A percentile compares a stretch with the other conserved stretches of the same genome.
These are phyloP conservation scores for Spilarctia lutea DNA, from an alignment of 2,888 invertebrate genomes.

Conservation along the genomic window DNA sequence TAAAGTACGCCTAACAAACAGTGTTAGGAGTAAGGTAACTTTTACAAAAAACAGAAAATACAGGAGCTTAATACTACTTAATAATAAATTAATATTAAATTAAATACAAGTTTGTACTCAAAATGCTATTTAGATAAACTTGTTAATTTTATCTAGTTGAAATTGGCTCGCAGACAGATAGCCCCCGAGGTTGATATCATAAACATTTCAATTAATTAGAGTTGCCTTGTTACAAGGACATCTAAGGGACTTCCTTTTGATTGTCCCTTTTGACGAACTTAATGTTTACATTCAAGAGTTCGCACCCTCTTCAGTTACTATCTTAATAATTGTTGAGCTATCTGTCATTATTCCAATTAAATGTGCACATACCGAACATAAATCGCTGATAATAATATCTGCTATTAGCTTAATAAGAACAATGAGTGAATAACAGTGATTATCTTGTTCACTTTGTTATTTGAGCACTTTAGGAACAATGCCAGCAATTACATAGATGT, in stretches of 20 bases:
- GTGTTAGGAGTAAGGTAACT: no score
- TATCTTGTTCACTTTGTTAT: slow-evolving; percentile 58
- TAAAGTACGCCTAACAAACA: no score
- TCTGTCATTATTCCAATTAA: slow-evolving; percentile 58
- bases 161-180: slow-evolving; percentile 51
- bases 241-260: slow-evolving; percentile 61
- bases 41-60: no score
- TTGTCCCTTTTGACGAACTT: slow-evolving; percentile 69
- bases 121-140: slow-evolving; percentile 26
- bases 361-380: slow-evolving; percentile 47
- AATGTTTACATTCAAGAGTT: slow-evolving; percentile 68
- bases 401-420: slow-evolving; percentile 40
- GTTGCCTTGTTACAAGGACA: slow-evolving; percentile 57
- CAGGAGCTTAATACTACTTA: no score
- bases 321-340: slow-evolving; percentile 48
- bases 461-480: slow-evolving; percentile 50
- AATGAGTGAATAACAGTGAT: slow-evolving; percentile 47
- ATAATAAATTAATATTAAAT: no score
- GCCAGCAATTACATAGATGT: slow-evolving; percentile 50
- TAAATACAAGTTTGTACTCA: slow-evolving; percentile 26
- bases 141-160: slow-evolving; percentile 48
- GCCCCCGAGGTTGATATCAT: slow-evolving; percentile 60
- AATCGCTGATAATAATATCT: slow-evolving; percentile 52
- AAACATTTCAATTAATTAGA: slow-evolving; percentile 75
- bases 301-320: slow-evolving; percentile 57